These are phyloP conservation scores for Lamellibrachia satsuma DNA, from an alignment of 2,888 invertebrate genomes.

Conservation along the genomic window DNA sequence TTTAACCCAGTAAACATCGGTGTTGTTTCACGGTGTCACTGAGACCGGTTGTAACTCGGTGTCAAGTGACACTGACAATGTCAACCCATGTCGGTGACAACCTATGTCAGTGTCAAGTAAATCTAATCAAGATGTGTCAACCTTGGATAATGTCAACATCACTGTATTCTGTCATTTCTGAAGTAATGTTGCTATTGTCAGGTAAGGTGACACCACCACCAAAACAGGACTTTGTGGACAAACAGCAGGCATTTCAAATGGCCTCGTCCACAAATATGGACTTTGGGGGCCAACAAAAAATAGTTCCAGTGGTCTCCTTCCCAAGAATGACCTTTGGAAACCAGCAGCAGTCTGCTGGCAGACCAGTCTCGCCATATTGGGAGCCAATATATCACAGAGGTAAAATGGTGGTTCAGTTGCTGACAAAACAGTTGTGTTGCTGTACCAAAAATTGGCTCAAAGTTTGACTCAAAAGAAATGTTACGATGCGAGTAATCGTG, in stretches of 20 bases:
- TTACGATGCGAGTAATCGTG: background rate
- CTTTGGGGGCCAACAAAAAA: background rate
- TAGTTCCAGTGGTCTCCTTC: background rate
- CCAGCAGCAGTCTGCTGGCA: background rate
- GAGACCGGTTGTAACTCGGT: background rate
- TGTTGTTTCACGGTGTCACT: background rate
- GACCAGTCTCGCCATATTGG: background rate
- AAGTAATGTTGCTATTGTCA: background rate
- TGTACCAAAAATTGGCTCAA: background rate
- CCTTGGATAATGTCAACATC: background rate
- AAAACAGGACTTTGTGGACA: background rate
- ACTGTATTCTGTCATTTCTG: background rate
- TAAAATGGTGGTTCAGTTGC: background rate
- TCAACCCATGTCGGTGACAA: background rate
- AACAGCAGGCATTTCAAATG: background rate
- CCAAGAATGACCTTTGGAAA: no score
- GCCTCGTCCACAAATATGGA: background rate
- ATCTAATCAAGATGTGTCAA: background rate
- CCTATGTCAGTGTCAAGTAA: background rate
- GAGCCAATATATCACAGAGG: background rate
- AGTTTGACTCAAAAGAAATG: constrained; percentile 3
- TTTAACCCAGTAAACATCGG: background rate
- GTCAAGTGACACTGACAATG: background rate
- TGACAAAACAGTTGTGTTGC: background rate
- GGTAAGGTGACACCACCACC: background rate